Percentiles rank a stretch among this genome's conserved stretches.
These are phyloP conservation scores for Drosophila putrida DNA, from an alignment of 2,888 invertebrate species.

Conservation along the genomic window DNA sequence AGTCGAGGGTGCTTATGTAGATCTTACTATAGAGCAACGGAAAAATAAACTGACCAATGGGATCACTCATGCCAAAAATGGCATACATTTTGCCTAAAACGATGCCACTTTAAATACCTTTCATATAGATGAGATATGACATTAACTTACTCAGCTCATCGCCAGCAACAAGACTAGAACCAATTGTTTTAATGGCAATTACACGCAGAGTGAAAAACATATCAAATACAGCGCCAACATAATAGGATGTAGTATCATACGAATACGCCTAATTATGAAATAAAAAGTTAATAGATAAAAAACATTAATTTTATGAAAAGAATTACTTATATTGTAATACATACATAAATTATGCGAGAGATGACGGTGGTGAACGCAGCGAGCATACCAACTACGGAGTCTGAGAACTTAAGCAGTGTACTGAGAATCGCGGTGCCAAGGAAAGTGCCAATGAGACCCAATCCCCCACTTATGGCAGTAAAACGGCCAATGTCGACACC, in stretches of 20 bases:
- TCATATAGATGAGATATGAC: background rate
- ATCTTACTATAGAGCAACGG: conserved; percentile 83
- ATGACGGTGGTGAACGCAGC: conserved; percentile 81
- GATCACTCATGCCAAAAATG: conserved; percentile 84
- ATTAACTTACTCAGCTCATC: conserved; percentile 82
- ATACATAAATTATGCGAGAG: conserved; percentile 83
- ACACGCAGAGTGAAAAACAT: conserved; percentile 83
- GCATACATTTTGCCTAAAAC: conserved; percentile 82
- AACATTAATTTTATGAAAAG: background rate
- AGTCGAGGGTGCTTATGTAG: conserved; percentile 80
- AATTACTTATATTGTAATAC: conserved; percentile 35
- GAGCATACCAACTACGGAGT: conserved; percentile 83
- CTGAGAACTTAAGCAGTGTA: conserved; percentile 82
- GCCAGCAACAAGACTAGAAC: conserved; percentile 83
- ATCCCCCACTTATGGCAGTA: conserved; percentile 80
- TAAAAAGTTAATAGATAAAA: no score
- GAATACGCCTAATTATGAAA: conserved; percentile 77
- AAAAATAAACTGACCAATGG: conserved; percentile 83
- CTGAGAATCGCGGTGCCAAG: conserved; percentile 84
- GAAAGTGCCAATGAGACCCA: conserved; percentile 83
- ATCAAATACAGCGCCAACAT: conserved; percentile 82
- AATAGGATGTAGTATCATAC: conserved; percentile 77
- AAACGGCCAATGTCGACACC: conserved; percentile 83
- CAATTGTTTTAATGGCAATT: conserved; percentile 84
- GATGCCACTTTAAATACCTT: background rate